Conservation (phyloP, 2,797 vertebrate genomes). For the Oreochromis grahami region DNA sequence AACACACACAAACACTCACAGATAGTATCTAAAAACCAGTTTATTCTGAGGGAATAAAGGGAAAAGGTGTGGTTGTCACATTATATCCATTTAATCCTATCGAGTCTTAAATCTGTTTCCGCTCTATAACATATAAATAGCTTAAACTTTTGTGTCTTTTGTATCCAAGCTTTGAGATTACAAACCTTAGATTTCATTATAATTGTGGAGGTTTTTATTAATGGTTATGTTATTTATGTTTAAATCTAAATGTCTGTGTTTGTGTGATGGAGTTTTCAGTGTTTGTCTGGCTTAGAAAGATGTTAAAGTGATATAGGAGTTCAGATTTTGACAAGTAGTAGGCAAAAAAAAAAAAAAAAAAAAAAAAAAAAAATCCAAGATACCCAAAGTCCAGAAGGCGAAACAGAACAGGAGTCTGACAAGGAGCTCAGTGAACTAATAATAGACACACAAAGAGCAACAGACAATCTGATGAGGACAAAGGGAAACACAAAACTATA, state of each 20-base stretch:
- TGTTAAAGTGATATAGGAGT: background rate
- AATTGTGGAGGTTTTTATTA: background rate
- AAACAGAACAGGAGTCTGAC: fast-evolving
- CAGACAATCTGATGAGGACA: background rate
- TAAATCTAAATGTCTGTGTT: background rate
- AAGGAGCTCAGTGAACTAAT: background rate
- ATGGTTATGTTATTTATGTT: background rate
- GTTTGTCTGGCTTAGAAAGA: background rate
- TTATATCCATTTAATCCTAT: background rate
- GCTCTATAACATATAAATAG: background rate
- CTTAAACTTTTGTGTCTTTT: background rate
- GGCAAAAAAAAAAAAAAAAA: no score
- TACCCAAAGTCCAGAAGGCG: background rate
- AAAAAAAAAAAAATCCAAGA: fast-evolving
- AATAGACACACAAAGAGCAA: background rate
- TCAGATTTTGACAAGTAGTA: background rate
- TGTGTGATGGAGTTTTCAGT: background rate
- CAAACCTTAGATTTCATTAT: background rate
- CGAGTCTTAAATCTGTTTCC: background rate
- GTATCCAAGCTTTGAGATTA: background rate
- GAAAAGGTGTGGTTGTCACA: conserved; percentile 4
- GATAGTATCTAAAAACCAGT: background rate
- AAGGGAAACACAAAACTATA: background rate
- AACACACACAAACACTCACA: conserved; percentile 1
- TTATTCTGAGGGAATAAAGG: background rate